These are phyloP conservation scores for Stigmatopora argus DNA, from an alignment of 2,113 vertebrate species.

Conservation along the genomic window DNA sequence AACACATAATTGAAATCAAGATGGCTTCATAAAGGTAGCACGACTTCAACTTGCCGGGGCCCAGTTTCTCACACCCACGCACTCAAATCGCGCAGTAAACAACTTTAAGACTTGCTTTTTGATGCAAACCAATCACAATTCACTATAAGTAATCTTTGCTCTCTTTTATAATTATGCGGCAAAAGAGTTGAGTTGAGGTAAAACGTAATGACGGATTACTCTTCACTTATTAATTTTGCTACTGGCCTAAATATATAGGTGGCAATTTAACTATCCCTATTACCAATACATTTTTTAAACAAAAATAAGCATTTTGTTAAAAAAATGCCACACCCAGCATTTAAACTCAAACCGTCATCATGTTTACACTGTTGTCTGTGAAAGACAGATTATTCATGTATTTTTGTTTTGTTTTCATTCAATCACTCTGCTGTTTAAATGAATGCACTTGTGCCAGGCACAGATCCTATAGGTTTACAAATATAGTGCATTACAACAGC, in stretches of 20 bases:
- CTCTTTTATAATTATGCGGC: not conserved
- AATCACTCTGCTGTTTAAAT: not conserved
- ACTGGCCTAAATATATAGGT: not conserved
- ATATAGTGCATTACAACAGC: conserved; percentile 52
- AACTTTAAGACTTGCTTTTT: not conserved
- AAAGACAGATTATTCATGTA: not conserved
- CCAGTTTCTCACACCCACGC: conserved; percentile 28
- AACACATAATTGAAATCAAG: conserved; percentile 29
- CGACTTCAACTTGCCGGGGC: conserved; percentile 48
- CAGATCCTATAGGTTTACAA: conserved; percentile 34
- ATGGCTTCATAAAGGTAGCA: conserved; percentile 5
- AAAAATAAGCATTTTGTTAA: not conserved
- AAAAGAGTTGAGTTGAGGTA: not conserved
- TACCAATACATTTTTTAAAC: too few species aligned
- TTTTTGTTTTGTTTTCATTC: conserved; percentile 4
- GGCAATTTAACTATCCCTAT: too few species aligned
- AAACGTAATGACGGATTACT: not conserved
- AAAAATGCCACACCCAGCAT: not conserved
- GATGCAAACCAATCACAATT: not conserved
- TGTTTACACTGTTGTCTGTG: not conserved
- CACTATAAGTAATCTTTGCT: not conserved
- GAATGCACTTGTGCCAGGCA: conserved; percentile 17
- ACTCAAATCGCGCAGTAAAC: conserved; percentile 14
- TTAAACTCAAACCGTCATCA: not conserved
- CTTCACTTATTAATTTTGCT: not conserved